Evolutionary conservation across 2,888 invertebrate species (phyloP), one percentile per base, ranked within the genome.

Genomic region (Netelia melanura): DNA sequence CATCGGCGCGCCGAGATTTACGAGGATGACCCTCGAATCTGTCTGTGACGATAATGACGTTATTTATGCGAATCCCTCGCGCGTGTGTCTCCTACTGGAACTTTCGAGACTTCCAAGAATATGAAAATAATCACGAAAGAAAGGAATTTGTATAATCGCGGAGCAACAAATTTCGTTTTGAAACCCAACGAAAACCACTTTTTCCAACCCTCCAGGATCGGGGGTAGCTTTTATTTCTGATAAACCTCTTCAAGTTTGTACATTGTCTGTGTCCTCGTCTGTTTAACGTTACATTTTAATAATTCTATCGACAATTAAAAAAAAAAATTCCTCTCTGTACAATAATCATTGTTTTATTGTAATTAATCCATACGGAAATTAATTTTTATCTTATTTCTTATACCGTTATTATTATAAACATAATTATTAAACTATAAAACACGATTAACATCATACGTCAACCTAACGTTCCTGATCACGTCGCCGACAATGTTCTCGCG

Each of bases 1-100:
- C 85, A 85, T 87, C 86, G 75, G 23, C 52, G 43, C 70, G 61
- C 52, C 64, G 25, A 54, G 64, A 48, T n/a, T 68, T 61, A 87
- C 84, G 84, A 71, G 76, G 38, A 83, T 83, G 80, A 17, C 76
- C 81, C 70, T 83, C 78, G 79, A 48, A 68, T 44, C 61, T 43
- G 17, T n/a, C 30, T 68, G 38, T 38, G 67, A 14, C 8, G 38
- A 17, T 61, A 48, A 81, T 74, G 72, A 74, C 81, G 54, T 68
- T 74, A 84, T 67, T 58, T 9, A 65, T 44, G 44, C 25, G 52
- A 62, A 62, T 64, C 54, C 54, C 14, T 68, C 58, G 6, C 67
- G 25, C 75, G 44, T 56, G 21, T 38, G n/a, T 17, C 48, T 38
- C 38, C 0, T 38, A 38, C 38, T 1, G 30, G 5, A 17, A 68